Conservation (phyloP, 2,888 invertebrate genomes). For the Coremacera marginata region DNA sequence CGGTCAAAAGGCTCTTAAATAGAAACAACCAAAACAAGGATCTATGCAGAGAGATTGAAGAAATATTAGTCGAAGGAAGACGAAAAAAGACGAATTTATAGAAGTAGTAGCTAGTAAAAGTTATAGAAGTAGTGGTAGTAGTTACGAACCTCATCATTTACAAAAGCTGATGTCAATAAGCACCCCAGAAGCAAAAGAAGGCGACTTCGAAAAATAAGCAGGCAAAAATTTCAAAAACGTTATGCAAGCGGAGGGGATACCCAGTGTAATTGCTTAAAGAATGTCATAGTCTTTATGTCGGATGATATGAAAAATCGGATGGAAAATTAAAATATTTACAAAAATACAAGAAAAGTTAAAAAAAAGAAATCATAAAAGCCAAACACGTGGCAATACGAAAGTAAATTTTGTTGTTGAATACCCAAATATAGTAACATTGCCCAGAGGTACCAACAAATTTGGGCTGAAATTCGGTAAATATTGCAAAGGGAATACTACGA, state of each 20-base stretch:
- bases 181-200: not conserved
- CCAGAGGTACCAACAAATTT: too few species aligned
- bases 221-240: not conserved
- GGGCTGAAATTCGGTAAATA: too few species aligned
- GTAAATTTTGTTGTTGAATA: not conserved
- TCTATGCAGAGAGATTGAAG: conserved; percentile 59
- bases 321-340: conserved; percentile 42
- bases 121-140: not conserved
- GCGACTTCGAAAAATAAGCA: not conserved
- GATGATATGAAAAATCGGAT: conserved; percentile 41
- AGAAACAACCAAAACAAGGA: conserved; percentile 42
- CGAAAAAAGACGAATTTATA: conserved; percentile 8
- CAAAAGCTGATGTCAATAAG: not conserved
- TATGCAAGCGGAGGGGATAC: conserved; percentile 59
- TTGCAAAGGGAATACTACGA: too few species aligned
- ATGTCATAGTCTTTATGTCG: not conserved
- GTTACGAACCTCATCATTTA: not conserved
- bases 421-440: too few species aligned
- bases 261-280: conserved; percentile 66
- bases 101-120: not conserved
- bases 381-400: not conserved
- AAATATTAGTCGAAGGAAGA: conserved; percentile 30
- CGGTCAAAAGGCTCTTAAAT: not conserved
- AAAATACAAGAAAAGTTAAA: not conserved
- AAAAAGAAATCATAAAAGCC: not conserved